Percentiles rank a stretch among this genome's conserved stretches.
These are phyloP conservation scores for Chelmon rostratus DNA, from an alignment of 2,797 vertebrate genomes.

Conservation along the genomic window DNA sequence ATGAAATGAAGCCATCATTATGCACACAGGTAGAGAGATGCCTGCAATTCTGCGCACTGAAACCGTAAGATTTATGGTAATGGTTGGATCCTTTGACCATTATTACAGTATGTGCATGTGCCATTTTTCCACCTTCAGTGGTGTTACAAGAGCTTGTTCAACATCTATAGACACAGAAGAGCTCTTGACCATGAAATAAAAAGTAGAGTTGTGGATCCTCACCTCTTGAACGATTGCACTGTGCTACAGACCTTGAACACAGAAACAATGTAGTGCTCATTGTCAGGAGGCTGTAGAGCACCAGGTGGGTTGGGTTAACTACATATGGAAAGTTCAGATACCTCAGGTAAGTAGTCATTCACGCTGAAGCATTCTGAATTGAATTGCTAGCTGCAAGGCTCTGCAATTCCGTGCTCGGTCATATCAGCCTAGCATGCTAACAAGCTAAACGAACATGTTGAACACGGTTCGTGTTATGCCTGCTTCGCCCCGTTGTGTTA, in stretches of 20 bases:
- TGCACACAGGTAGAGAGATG: constrained; percentile 1
- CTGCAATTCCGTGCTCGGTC: too few relatives aligned
- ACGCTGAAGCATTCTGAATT: not conserved
- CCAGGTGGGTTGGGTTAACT: not conserved
- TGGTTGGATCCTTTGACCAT: not conserved
- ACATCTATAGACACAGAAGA: constrained; percentile 31
- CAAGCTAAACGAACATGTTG: too few relatives aligned
- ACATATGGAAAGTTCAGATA: not conserved
- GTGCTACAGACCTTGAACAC: constrained; percentile 16
- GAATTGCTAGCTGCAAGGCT: too few relatives aligned
- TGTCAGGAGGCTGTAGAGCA: not conserved
- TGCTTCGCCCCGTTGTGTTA: too few relatives aligned
- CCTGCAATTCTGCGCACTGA: not conserved
- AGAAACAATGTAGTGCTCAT: not conserved
- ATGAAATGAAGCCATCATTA: constrained; percentile 22
- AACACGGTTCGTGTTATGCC: too few relatives aligned
- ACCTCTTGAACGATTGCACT: not conserved
- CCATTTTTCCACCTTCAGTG: constrained; percentile 14
- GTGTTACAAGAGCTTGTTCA: not conserved
- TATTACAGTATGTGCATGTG: not conserved
- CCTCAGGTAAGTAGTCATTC: constrained; percentile 57
- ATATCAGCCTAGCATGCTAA: too few relatives aligned
- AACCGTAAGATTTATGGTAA: constrained; percentile 1
- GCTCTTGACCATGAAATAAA: constrained; percentile 32
- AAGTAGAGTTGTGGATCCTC: constrained; percentile 4